phyloP scores from a whole-genome alignment of 2,113 vertebrate species.

The Odocoileus hemionus region DNA sequence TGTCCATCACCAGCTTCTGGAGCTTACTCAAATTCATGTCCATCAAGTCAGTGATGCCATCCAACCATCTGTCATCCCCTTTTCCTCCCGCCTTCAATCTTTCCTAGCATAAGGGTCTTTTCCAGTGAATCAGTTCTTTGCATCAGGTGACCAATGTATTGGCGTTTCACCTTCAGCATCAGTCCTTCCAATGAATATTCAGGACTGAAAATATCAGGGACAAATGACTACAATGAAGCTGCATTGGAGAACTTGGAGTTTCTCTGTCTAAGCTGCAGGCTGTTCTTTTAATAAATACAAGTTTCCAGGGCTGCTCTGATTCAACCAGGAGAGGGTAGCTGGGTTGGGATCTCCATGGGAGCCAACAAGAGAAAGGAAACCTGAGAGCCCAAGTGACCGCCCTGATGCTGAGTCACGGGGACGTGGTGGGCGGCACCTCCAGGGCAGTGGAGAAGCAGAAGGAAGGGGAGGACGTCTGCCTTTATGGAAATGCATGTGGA shows the following conservation, averaged over 20 bases:
- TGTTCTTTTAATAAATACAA: neutral
- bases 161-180: neutral
- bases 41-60: neutral
- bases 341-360: neutral
- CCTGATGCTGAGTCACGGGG: rapidly evolving
- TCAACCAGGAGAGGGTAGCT: rapidly evolving
- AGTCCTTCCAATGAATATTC: rapidly evolving
- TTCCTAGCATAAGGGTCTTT: neutral
- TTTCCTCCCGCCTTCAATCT: neutral
- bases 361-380: neutral
- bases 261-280: neutral
- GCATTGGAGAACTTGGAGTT: neutral
- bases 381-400: rapidly evolving
- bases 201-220: neutral
- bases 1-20: neutral
- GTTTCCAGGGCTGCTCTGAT: too few species aligned
- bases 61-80: neutral
- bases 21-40: neutral
- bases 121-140: neutral
- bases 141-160: neutral
- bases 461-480: rapidly evolving
- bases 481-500: neutral
- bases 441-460: rapidly evolving
- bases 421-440: rapidly evolving
- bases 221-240: neutral